Base-by-base conservation (phyloP, 2,888 invertebrate species). In the Drosophila algonquin region DNA sequence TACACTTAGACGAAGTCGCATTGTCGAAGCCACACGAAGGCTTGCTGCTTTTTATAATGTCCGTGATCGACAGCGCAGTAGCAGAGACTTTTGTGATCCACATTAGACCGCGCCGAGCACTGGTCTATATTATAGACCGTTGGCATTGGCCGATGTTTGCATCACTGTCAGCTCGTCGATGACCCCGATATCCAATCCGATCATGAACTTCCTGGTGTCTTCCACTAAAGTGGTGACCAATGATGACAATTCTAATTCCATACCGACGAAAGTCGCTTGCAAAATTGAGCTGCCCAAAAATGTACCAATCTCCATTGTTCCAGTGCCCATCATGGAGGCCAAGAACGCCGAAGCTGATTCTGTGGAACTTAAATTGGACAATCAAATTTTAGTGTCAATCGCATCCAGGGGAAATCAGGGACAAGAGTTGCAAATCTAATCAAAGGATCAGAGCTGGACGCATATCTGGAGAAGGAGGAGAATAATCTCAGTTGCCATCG, bases 121-220 rank as follows among this genome's bases (percentile, higher is more conserved):
- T 18, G 18, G 18, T 18, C 18, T 18, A 18, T 18, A 18, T 18
- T 18, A 18, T 18, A 18, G 18, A 18, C 18, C 18, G 18, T 4
- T 24, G 91, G 96, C 96, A 1, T 91, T 97, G 44, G 96, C 96
- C 1, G 97, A 96, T 88, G 96, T 96, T 50, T 96, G 96, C 89
- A 95, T 95, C 64, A 94, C 93, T 12, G 95, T 95, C 5, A 91
- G 90, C 65, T 90, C 91, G 14, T 86, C 92, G n/a, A 69, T 91
- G 16, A 83, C 89, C 14, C 90, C 91, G 8, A 93, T 95, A 16
- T 93, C 96, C 10, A 95, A 95, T 83, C 96, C 97, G 0, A 95
- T 98, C 0, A 97, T 98, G 96, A 98, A 98, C 91, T 97, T 97
- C 0, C 92, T 97, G 53, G 96, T 97, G 0, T 97, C 97, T 0